Conservation (phyloP, 2,113 vertebrate genomes). For the Camelus bactrianus region DNA sequence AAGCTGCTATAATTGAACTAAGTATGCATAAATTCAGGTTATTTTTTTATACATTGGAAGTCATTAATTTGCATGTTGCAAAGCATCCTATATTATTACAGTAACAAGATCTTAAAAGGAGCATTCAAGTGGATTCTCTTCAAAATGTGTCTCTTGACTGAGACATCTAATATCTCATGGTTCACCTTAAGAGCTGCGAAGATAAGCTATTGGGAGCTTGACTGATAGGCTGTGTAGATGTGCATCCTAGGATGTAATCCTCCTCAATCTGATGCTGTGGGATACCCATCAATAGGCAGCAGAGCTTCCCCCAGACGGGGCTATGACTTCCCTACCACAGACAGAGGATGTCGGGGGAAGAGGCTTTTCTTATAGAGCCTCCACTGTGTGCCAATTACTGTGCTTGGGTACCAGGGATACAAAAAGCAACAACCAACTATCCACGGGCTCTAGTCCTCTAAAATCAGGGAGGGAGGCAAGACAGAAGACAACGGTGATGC, state of each 20-base stretch:
- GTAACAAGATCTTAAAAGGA: constrained; percentile 29
- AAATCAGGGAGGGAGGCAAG: neutral
- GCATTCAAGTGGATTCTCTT: neutral
- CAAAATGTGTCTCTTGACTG: neutral
- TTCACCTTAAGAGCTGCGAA: neutral
- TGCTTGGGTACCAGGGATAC: neutral
- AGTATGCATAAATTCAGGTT: constrained; percentile 81
- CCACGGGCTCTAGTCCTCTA: neutral
- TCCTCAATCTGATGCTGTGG: accelerated
- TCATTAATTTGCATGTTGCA: constrained; percentile 73
- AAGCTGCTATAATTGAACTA: constrained; percentile 84
- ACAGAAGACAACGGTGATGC: neutral
- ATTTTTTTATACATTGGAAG: constrained; percentile 76
- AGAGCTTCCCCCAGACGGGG: accelerated
- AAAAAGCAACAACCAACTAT: neutral
- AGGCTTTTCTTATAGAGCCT: neutral
- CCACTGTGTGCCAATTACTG: neutral
- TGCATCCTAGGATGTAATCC: accelerated
- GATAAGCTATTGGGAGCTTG: neutral
- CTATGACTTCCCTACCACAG: neutral
- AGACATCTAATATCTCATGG: neutral
- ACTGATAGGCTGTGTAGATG: accelerated
- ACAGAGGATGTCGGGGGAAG: accelerated
- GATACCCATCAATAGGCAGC: neutral
- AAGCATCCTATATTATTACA: constrained; percentile 17